A percentile compares a stretch with the other conserved stretches of the same genome.
Evolutionary conservation across 2,797 vertebrate genomes (phyloP).

Genomic region (Rhabdomys pumilio): DNA sequence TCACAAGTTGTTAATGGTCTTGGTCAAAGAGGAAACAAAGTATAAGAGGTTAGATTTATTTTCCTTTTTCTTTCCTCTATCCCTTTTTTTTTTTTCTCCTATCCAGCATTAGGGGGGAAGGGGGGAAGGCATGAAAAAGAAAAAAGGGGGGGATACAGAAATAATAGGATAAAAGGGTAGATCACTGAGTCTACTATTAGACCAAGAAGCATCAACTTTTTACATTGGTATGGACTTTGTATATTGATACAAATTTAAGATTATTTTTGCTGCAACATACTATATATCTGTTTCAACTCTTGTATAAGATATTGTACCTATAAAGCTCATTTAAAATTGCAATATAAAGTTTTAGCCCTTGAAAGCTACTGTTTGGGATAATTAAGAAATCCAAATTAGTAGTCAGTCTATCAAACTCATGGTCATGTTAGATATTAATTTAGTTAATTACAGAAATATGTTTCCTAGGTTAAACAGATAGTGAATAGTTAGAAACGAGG

Average conservation of each 20-base stretch:
- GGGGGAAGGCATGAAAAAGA: neutral
- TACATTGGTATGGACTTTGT: neutral
- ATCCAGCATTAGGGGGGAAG: neutral
- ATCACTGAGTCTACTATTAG: neutral
- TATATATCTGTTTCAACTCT: neutral
- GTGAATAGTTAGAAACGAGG: neutral
- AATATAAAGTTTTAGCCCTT: neutral
- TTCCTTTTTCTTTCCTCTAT: too few relatives aligned
- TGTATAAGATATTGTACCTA: neutral
- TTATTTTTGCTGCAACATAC: neutral
- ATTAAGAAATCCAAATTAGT: neutral
- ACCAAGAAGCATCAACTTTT: neutral
- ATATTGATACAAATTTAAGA: neutral
- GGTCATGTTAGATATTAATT: too few relatives aligned
- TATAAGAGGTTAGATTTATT: neutral
- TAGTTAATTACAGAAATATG: neutral
- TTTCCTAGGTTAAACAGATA: neutral
- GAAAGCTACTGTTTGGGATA: neutral
- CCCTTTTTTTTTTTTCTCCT: neutral
- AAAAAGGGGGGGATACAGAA: neutral
- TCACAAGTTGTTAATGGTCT: neutral
- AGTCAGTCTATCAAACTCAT: too few relatives aligned
- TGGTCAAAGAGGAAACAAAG: neutral
- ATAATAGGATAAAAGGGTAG: neutral
- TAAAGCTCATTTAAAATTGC: neutral